A percentile compares a stretch with the other conserved stretches of the same genome.
These are phyloP conservation scores for Drosophila paulistorum DNA, from an alignment of 1,140 invertebrate species.

Conservation along the genomic window DNA sequence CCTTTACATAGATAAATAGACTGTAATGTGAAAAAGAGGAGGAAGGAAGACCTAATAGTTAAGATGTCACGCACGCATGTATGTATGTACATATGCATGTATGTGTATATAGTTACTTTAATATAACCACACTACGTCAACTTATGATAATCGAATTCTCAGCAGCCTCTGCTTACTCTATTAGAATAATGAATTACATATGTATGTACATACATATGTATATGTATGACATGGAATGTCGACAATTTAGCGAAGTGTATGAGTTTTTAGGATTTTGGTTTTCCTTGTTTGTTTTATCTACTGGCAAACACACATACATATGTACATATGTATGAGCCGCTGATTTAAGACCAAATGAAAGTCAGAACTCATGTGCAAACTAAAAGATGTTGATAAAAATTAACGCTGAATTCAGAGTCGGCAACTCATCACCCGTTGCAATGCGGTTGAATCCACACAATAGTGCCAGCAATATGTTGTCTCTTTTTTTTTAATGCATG, in stretches of 20 bases:
- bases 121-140: slow-evolving; percentile 36
- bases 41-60: slow-evolving; percentile 35
- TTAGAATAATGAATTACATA: not conserved
- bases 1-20: not conserved
- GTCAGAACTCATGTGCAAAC: too few relatives aligned
- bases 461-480: not conserved
- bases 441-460: too few relatives aligned
- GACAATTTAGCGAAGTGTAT: slow-evolving; percentile 12
- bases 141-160: slow-evolving; percentile 62
- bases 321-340: too few relatives aligned
- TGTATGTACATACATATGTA: too few relatives aligned
- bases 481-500: not conserved
- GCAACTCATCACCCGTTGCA: too few relatives aligned
- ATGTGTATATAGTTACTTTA: not conserved
- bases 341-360: too few relatives aligned
- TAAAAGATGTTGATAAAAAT: too few relatives aligned
- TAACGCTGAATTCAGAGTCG: too few relatives aligned
- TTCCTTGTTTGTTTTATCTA: not conserved
- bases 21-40: not conserved
- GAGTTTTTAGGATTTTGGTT: slow-evolving; percentile 8
- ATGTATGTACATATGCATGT: too few relatives aligned
- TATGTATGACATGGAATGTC: slow-evolving; percentile 10
- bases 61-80: slow-evolving; percentile 31
- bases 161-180: slow-evolving; percentile 43
- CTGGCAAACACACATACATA: too few relatives aligned